A percentile compares a stretch with the other conserved stretches of the same genome.
Evolutionary conservation across 2,113 vertebrate genomes (phyloP).

Genomic region (Tragelaphus scriptus): DNA sequence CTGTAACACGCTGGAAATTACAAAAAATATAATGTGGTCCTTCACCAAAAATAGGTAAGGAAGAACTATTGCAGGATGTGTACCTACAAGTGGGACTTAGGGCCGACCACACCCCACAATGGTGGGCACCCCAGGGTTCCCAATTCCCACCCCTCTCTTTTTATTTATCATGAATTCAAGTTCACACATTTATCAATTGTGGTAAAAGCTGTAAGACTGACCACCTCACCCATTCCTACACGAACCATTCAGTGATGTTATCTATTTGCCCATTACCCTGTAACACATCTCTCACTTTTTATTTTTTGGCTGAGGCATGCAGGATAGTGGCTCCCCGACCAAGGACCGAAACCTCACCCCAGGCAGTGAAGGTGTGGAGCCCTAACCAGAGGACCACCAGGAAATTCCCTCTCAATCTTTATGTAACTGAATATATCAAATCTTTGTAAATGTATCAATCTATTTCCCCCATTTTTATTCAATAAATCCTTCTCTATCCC

Average conservation of each 20-base stretch:
- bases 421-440: background rate
- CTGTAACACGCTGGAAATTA: background rate
- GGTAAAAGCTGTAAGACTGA: background rate
- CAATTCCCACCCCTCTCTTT: background rate
- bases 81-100: background rate
- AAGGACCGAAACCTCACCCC: background rate
- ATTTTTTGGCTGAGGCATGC: background rate
- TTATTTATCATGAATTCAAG: background rate
- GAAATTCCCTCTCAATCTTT: background rate
- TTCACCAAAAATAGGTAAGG: background rate
- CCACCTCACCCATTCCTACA: background rate
- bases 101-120: fast-evolving
- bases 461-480: background rate
- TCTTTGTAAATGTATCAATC: background rate
- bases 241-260: background rate
- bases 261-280: too few relatives aligned
- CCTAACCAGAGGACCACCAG: background rate
- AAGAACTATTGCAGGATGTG: background rate
- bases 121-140: background rate
- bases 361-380: background rate
- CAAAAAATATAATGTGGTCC: background rate
- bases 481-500: background rate
- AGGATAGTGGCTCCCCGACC: background rate
- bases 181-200: background rate
- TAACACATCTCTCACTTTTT: background rate